Percentiles rank a stretch among this genome's conserved stretches.
phyloP scores from a whole-genome alignment of 2,113 vertebrate species.

The Tamias sibiricus region DNA sequence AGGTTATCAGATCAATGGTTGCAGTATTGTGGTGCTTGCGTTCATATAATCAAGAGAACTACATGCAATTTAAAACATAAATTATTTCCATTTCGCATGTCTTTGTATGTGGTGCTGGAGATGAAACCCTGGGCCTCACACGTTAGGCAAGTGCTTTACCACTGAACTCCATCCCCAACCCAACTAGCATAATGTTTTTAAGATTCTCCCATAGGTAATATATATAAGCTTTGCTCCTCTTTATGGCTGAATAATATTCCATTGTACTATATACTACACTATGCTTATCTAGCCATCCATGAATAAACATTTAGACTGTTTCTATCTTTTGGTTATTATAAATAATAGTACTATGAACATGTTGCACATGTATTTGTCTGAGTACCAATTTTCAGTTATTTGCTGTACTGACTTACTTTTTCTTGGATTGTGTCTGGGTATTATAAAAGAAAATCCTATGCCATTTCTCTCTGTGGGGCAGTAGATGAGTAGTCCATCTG shows the following conservation, averaged over 20 bases:
- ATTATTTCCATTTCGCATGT: background rate
- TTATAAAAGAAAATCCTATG: background rate
- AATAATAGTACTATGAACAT: slow-evolving; percentile 17
- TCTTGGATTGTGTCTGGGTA: background rate
- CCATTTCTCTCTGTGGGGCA: background rate
- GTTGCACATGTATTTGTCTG: background rate
- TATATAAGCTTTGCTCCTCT: background rate
- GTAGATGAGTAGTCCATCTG: background rate
- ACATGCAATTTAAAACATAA: background rate
- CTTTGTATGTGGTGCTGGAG: background rate
- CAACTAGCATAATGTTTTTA: background rate
- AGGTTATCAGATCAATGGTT: background rate
- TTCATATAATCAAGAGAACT: background rate
- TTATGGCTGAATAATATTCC: slow-evolving; percentile 34
- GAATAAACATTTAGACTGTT: background rate
- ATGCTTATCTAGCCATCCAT: background rate
- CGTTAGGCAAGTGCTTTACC: background rate
- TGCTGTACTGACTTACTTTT: background rate
- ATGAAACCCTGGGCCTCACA: background rate
- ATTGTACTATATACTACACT: background rate
- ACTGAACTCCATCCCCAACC: background rate
- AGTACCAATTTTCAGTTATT: slow-evolving; percentile 27
- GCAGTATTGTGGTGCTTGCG: background rate
- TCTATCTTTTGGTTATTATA: background rate
- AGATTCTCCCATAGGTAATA: background rate